Percentiles rank a stretch among this genome's conserved stretches.
Conservation (phyloP, 2,797 vertebrate genomes). For the Lycodopsis pacificus region DNA sequence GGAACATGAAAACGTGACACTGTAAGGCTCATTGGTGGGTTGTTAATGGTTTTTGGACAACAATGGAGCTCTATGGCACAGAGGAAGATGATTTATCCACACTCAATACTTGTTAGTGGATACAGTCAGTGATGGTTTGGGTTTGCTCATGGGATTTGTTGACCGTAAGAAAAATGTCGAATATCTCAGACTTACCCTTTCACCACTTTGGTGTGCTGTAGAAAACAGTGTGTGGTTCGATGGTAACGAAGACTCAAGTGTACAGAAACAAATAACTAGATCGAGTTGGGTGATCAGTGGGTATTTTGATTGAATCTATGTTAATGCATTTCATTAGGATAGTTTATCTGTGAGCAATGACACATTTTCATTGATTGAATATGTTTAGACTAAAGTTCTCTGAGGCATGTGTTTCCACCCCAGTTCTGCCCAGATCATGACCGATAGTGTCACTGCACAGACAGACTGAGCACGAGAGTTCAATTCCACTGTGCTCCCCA, state of each 20-base stretch:
- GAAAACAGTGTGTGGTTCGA: background rate
- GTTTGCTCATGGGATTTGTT: background rate
- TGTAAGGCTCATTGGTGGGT: background rate
- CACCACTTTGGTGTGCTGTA: background rate
- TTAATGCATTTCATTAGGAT: background rate
- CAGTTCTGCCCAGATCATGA: slow-evolving; percentile 41
- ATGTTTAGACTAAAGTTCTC: slow-evolving; percentile 14
- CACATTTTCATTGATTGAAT: slow-evolving; percentile 22
- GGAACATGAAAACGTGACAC: background rate
- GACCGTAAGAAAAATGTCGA: background rate
- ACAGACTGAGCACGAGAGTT: slow-evolving; percentile 43
- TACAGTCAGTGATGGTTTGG: background rate
- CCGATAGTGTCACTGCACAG: slow-evolving; percentile 43
- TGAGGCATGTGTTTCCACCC: slow-evolving; percentile 28
- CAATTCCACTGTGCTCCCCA: slow-evolving; percentile 33
- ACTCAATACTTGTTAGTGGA: background rate
- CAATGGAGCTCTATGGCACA: background rate
- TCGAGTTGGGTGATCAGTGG: background rate
- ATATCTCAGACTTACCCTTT: background rate
- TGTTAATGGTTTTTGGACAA: background rate
- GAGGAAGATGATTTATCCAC: background rate
- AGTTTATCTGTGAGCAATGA: slow-evolving; percentile 7
- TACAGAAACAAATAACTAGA: background rate
- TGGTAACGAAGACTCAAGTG: background rate
- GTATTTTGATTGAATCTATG: background rate